These are phyloP conservation scores for Orcinus orca DNA, from an alignment of 2,113 vertebrate species.

Conservation along the genomic window DNA sequence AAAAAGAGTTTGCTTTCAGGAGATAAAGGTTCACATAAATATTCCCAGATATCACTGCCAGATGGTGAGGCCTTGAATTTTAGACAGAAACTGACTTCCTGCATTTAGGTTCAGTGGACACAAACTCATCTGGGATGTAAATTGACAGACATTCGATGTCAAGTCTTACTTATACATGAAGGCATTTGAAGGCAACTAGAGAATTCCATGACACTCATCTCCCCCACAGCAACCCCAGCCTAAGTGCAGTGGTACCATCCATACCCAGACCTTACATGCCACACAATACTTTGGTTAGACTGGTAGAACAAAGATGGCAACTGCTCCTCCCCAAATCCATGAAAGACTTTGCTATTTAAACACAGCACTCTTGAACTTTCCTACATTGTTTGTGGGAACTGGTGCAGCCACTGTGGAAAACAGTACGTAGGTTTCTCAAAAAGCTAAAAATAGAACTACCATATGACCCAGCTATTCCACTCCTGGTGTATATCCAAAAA, in stretches of 20 bases:
- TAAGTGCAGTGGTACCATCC: rapidly evolving
- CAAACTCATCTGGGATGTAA: neutral
- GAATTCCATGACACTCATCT: neutral
- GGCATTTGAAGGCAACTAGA: neutral
- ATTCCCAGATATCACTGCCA: neutral
- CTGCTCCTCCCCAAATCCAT: neutral
- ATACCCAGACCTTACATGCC: neutral
- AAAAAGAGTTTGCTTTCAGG: neutral
- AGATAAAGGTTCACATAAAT: neutral
- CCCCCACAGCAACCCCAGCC: neutral
- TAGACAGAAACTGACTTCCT: neutral
- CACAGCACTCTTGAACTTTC: neutral
- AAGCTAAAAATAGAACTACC: neutral
- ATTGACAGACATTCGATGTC: neutral
- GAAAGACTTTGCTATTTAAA: neutral
- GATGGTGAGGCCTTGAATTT: neutral
- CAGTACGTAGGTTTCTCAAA: neutral
- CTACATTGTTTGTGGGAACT: neutral
- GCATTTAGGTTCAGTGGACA: neutral
- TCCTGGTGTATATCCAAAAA: too few species aligned
- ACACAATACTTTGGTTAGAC: neutral
- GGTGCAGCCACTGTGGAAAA: neutral
- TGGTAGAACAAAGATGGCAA: too few species aligned
- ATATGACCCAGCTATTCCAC: neutral
- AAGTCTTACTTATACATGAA: neutral